These are phyloP conservation scores for Patella pellucida DNA, from an alignment of 2,888 invertebrate species.

Conservation along the genomic window DNA sequence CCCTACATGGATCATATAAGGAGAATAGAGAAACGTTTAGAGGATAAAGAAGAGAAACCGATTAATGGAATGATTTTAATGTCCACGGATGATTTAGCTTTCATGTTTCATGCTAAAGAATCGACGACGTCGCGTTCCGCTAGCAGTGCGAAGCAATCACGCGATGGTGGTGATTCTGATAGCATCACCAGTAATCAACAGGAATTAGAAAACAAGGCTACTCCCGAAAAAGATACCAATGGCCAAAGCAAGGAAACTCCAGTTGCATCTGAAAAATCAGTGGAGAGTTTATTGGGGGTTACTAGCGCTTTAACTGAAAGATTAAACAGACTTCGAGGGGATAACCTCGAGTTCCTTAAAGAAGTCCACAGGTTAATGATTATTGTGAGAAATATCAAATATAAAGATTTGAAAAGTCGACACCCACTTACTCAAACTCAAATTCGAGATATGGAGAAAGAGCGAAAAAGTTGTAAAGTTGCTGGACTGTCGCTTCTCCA, in stretches of 20 bases:
- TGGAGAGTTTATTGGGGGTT: neutral
- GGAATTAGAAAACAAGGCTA: too few species aligned
- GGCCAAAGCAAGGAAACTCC: too few species aligned
- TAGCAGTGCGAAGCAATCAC: neutral
- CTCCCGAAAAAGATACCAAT: too few species aligned
- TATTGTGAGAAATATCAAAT: slow-evolving; percentile 45
- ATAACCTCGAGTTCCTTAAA: slow-evolving; percentile 42
- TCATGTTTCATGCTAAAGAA: neutral
- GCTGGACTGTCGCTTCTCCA: neutral
- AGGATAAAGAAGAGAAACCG: neutral
- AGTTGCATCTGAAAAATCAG: neutral
- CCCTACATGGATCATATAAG: neutral
- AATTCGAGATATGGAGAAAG: neutral
- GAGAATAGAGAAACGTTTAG: neutral
- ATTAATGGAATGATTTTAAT: slow-evolving; percentile 6
- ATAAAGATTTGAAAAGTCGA: slow-evolving; percentile 45
- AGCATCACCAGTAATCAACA: neutral
- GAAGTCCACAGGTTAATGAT: slow-evolving; percentile 38
- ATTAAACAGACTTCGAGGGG: slow-evolving; percentile 40
- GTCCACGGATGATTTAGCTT: neutral
- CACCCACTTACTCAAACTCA: slow-evolving; percentile 25
- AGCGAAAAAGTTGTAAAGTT: neutral
- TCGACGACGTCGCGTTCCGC: neutral
- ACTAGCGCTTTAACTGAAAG: slow-evolving; percentile 15
- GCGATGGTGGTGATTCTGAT: neutral